Evolutionary conservation across 2,888 invertebrate species (phyloP).

Genomic region (Chromoteleia sp.): DNA sequence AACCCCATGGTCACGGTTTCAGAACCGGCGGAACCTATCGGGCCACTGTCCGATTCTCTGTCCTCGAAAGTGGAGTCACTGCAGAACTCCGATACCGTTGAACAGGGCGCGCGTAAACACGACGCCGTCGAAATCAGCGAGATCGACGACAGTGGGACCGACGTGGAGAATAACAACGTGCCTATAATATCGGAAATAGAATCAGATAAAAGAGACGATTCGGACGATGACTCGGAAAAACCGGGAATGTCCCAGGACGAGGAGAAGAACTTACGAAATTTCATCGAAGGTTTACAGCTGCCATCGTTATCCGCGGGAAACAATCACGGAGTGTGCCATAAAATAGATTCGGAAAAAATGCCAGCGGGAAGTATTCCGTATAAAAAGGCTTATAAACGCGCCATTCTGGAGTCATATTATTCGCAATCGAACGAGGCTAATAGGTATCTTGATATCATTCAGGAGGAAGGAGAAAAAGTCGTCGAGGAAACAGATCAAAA

Average conservation of each 20-base stretch:
- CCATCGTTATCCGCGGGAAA: conserved; percentile 71
- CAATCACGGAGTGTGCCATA: conserved; percentile 19
- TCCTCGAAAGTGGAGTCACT: conserved; percentile 73
- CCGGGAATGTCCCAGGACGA: conserved; percentile 78
- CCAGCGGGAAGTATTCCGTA: conserved; percentile 77
- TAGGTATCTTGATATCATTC: conserved; percentile 90
- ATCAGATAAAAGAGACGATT: conserved; percentile 84
- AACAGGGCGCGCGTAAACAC: conserved; percentile 4
- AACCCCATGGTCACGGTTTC: conserved; percentile 75
- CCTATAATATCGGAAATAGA: conserved; percentile 88
- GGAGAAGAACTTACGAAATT: conserved; percentile 79
- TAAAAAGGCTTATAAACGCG: conserved; percentile 86
- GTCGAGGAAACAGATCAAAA: conserved; percentile 85
- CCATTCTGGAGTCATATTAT: conserved; percentile 86
- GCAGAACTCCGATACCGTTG: conserved; percentile 20
- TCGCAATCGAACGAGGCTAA: conserved; percentile 87
- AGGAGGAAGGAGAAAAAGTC: conserved; percentile 89
- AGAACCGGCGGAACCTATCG: conserved; percentile 75
- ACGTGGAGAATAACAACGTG: conserved; percentile 73
- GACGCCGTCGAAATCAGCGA: conserved; percentile 80
- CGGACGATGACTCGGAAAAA: conserved; percentile 66
- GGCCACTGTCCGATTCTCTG: conserved; percentile 73
- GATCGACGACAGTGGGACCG: conserved; percentile 79
- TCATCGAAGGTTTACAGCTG: conserved; percentile 79
- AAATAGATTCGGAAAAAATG: conserved; percentile 47